Conservation (phyloP, 2,113 vertebrate species). For the Cepphus grylle region DNA sequence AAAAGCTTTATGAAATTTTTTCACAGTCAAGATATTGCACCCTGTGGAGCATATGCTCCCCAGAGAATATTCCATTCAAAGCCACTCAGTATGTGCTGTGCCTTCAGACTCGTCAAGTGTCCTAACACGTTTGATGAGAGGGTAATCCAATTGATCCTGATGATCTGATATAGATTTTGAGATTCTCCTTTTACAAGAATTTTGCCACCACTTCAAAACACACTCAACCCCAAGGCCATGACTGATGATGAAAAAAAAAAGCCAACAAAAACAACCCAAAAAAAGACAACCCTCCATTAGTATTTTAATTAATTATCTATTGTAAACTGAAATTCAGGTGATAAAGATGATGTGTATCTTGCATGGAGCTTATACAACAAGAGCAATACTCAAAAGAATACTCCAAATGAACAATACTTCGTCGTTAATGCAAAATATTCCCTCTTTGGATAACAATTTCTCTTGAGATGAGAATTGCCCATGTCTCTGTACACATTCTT, state of each 20-base stretch:
- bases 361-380: background rate
- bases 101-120: background rate
- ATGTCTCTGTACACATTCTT: background rate
- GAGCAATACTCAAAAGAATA: background rate
- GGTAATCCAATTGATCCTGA: background rate
- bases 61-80: background rate
- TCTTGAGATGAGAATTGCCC: background rate
- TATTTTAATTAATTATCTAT: background rate
- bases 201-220: background rate
- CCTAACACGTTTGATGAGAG: background rate
- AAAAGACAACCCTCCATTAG: background rate
- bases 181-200: background rate
- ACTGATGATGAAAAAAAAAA: background rate
- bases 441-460: background rate
- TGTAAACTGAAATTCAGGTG: background rate
- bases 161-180: background rate
- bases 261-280: background rate
- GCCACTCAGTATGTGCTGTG: background rate
- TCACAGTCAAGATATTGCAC: background rate
- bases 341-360: background rate
- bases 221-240: background rate
- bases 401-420: background rate
- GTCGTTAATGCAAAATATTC: background rate
- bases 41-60: background rate
- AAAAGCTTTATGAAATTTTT: background rate